These are phyloP conservation scores for Arrhopalites spinosus DNA, from an alignment of 2,888 invertebrate genomes.

Conservation along the genomic window DNA sequence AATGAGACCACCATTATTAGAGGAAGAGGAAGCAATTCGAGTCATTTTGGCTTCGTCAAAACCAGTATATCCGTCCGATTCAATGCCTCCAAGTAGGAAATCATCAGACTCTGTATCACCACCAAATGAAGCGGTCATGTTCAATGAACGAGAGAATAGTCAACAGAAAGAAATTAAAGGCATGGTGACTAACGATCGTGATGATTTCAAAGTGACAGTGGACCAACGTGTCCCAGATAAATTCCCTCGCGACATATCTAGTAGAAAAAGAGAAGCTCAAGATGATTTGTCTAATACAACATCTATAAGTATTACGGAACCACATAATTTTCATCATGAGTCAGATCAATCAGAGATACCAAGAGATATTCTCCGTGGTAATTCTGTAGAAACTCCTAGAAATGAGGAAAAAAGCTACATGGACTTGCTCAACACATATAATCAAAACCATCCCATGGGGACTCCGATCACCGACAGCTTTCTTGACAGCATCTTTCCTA, in stretches of 20 bases:
- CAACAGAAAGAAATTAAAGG: too few relatives aligned
- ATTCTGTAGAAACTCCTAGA: too few relatives aligned
- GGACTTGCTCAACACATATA: constrained; percentile 26
- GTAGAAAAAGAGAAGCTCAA: background rate
- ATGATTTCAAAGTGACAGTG: background rate
- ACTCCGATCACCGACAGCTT: constrained; percentile 38
- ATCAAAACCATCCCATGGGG: constrained; percentile 22
- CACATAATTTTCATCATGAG: too few relatives aligned
- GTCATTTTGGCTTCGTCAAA: constrained; percentile 65
- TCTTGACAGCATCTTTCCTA: constrained; percentile 30
- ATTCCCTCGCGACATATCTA: background rate
- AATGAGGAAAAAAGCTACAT: constrained; percentile 19
- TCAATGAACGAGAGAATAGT: background rate
- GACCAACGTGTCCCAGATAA: background rate
- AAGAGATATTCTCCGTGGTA: too few relatives aligned
- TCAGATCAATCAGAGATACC: too few relatives aligned
- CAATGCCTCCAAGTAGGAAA: constrained; percentile 38
- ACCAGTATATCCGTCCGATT: constrained; percentile 27
- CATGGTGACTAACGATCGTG: background rate
- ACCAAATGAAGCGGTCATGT: constrained; percentile 14
- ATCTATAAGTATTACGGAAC: too few relatives aligned
- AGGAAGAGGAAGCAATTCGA: constrained; percentile 74
- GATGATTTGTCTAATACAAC: background rate
- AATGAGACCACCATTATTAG: constrained; percentile 59
- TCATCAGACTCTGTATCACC: constrained; percentile 37